Evolutionary conservation across 2,888 invertebrate genomes (phyloP).

Genomic region (Stomorhina lunata): DNA sequence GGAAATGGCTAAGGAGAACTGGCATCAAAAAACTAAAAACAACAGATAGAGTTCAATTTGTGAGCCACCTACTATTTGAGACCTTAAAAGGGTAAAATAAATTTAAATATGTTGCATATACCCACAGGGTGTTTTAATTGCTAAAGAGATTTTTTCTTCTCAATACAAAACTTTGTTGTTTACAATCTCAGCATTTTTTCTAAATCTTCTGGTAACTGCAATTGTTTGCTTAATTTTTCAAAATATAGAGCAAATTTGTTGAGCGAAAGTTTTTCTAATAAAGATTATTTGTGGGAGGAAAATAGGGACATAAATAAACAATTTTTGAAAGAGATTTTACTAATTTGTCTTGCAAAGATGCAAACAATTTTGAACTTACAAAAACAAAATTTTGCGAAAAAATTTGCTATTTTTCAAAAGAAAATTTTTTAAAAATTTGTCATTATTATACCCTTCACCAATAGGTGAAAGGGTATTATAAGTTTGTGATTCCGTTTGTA

Average conservation of each 20-base stretch:
- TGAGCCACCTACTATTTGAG: constrained; percentile 4
- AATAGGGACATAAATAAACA: not conserved
- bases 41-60: constrained; percentile 37
- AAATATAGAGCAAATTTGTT: not conserved
- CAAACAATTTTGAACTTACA: too few relatives aligned
- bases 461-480: too few relatives aligned
- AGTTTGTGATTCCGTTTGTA: too few relatives aligned
- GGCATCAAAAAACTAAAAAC: not conserved
- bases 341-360: not conserved
- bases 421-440: too few relatives aligned
- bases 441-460: too few relatives aligned
- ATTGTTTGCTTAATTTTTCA: not conserved
- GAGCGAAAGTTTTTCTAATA: not conserved
- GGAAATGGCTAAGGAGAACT: not conserved
- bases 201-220: not conserved
- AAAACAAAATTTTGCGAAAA: too few relatives aligned
- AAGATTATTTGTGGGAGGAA: not conserved
- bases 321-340: not conserved
- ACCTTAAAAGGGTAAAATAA: constrained; percentile 50
- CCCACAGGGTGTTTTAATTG: constrained; percentile 49
- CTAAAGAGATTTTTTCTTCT: not conserved
- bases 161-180: constrained; percentile 28
- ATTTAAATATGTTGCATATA: constrained; percentile 45
- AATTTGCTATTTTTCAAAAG: too few relatives aligned
- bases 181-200: not conserved